Evolutionary conservation across 2,113 vertebrate genomes (phyloP), one percentile per base, ranked within the genome.

Genomic region (Corapipo altera): DNA sequence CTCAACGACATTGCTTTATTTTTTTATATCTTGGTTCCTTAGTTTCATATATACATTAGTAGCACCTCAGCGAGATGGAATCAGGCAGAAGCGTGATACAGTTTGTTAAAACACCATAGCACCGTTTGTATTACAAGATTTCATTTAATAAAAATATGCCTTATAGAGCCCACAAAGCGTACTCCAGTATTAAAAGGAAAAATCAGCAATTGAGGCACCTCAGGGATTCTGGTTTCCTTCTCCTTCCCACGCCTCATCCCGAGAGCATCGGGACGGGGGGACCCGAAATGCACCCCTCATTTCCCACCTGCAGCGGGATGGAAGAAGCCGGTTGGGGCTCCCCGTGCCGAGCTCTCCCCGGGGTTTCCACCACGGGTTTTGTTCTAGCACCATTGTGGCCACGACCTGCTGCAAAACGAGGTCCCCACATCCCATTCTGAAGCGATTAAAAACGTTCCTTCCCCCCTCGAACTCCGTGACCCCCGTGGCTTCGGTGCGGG

Each of bases 51-150:
- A 39, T 88, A 93, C 94, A 93, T 71, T 33, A 95, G 91, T 97
- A 98, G 98, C 98, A 98, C 98, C 98, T 97, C 96, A 92, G 97
- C 98, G 87, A 96, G 97, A 97, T 97, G 96, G 97, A 97, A 94
- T 96, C 97, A 88, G 96, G 97, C 97, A 95, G 91, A 95, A 96
- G 94, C 87, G 61, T 85, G 94, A 95, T 77, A 97, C 85, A 98
- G 95, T 96, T 97, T 85, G 95, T 97, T 97, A 86, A 96, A 98
- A 98, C 97, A 97, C 97, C 98, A 71, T 98, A 98, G 98, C 98
- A 98, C 98, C 98, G 96, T 97, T 97, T 97, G 89, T 92, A 97
- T 96, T 95, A 97, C 91, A 97, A 97, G 81, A 95, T 97, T 98
- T 98, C 94, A 97, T 85, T 93, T 97, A 79, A 98, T 97, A 96